phyloP scores from a whole-genome alignment of 2,797 vertebrate species.

The Phrynocephalus forsythii region DNA sequence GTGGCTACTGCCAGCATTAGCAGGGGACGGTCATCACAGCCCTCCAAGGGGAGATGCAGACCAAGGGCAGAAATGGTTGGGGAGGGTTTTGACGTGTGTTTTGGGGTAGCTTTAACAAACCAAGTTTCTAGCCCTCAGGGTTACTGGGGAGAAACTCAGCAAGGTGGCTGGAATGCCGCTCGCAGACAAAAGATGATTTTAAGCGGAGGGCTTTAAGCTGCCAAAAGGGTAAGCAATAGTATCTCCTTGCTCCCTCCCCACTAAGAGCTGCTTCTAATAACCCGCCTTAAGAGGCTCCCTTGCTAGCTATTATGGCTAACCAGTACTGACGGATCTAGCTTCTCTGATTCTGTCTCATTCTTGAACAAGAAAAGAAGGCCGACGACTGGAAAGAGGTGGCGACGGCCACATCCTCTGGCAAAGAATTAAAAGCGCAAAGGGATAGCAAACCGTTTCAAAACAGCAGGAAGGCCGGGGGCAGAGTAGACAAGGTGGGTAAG shows the following conservation, averaged over 20 bases:
- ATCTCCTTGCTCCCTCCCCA: too few species aligned
- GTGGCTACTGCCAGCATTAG: constrained; percentile 44
- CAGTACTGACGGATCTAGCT: background rate
- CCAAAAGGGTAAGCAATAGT: background rate
- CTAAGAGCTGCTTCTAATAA: background rate
- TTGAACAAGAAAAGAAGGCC: background rate
- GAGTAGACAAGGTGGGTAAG: background rate
- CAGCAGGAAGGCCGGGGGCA: background rate
- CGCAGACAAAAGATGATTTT: background rate
- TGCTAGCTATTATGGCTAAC: background rate
- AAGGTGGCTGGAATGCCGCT: background rate
- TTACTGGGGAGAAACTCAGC: background rate
- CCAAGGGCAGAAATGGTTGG: background rate
- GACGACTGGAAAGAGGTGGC: background rate
- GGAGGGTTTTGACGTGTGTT: background rate
- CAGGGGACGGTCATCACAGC: background rate
- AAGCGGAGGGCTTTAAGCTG: background rate
- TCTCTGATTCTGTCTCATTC: background rate
- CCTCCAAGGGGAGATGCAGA: background rate
- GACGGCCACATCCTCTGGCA: background rate
- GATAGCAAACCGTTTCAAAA: too few species aligned
- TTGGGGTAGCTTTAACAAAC: background rate
- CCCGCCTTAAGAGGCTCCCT: background rate
- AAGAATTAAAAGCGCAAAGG: background rate
- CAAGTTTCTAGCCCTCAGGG: constrained; percentile 26